Evolutionary conservation across 2,888 invertebrate species (phyloP).

Genomic region (Suillia variegata): DNA sequence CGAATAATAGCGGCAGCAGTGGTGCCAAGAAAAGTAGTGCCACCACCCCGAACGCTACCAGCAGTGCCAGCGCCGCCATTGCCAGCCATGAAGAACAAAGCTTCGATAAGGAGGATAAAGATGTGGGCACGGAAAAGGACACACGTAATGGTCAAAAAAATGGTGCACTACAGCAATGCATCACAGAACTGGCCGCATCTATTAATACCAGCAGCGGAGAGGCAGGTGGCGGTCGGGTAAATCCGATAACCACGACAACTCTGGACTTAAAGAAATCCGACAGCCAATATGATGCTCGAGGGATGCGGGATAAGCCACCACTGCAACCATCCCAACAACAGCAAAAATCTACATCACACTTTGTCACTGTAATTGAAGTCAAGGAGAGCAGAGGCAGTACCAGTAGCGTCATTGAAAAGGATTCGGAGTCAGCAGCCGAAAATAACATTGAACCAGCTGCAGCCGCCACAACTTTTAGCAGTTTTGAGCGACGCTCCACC

Average conservation of each 20-base stretch:
- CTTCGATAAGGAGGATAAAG: slow-evolving; percentile 55
- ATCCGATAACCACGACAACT: slow-evolving; percentile 4
- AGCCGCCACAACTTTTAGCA: slow-evolving; percentile 49
- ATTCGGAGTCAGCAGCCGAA: slow-evolving; percentile 23
- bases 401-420: slow-evolving; percentile 24
- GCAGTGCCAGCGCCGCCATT: slow-evolving; percentile 23
- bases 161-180: slow-evolving; percentile 67
- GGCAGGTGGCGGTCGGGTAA: slow-evolving; percentile 21
- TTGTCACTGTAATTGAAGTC: slow-evolving; percentile 88
- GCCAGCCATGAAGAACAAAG: slow-evolving; percentile 37
- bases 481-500: slow-evolving; percentile 48
- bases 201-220: slow-evolving; percentile 40
- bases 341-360: slow-evolving; percentile 63
- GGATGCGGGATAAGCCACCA: slow-evolving; percentile 25
- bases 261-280: slow-evolving; percentile 17
- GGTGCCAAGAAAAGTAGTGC: slow-evolving; percentile 13
- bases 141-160: slow-evolving; percentile 50
- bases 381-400: slow-evolving; percentile 69
- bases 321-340: too few species aligned
- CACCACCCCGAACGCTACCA: slow-evolving; percentile 8
- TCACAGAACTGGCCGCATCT: slow-evolving; percentile 71
- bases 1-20: slow-evolving; percentile 19
- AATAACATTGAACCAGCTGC: slow-evolving; percentile 32
- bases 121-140: slow-evolving; percentile 56
- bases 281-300: slow-evolving; percentile 23